phyloP scores from a whole-genome alignment of 2,888 invertebrate species.

The Thera britannica region DNA sequence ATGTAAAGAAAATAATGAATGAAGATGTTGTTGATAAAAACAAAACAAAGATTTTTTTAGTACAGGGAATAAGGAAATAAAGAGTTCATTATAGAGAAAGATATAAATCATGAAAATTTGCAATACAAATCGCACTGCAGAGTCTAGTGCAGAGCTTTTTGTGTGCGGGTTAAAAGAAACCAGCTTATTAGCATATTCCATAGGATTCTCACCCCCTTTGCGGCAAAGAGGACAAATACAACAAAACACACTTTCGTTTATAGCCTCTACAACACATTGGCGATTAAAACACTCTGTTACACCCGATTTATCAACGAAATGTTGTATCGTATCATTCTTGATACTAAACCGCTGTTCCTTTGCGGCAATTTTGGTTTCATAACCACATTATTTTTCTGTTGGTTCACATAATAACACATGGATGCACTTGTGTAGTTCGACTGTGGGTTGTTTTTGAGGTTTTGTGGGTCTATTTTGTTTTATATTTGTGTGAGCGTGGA shows the following conservation, averaged over 20 bases:
- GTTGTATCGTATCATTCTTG: constrained; percentile 78
- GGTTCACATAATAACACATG: constrained; percentile 48
- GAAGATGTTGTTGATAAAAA: constrained; percentile 14
- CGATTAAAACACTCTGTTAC: constrained; percentile 73
- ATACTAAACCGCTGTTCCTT: constrained; percentile 60
- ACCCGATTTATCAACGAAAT: constrained; percentile 77
- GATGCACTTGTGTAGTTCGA: constrained; percentile 55
- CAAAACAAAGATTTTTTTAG: neutral
- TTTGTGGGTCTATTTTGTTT: constrained; percentile 73
- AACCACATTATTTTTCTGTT: constrained; percentile 46
- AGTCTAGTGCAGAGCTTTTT: constrained; percentile 83
- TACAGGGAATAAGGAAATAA: constrained; percentile 6
- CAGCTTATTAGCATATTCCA: constrained; percentile 80
- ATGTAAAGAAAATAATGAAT: constrained; percentile 8
- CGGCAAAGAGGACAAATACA: constrained; percentile 50
- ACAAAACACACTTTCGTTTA: constrained; percentile 53
- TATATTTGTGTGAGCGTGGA: constrained; percentile 46
- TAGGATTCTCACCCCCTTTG: constrained; percentile 64
- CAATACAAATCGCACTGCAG: constrained; percentile 84
- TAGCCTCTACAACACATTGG: constrained; percentile 68
- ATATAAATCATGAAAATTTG: constrained; percentile 70
- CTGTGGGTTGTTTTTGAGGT: constrained; percentile 52
- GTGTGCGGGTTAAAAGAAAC: constrained; percentile 79
- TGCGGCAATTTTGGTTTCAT: constrained; percentile 41
- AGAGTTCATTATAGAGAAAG: constrained; percentile 35